A percentile compares a stretch with the other conserved stretches of the same genome.
Conservation (phyloP, 2,888 invertebrate genomes). For the Idaea straminata region DNA sequence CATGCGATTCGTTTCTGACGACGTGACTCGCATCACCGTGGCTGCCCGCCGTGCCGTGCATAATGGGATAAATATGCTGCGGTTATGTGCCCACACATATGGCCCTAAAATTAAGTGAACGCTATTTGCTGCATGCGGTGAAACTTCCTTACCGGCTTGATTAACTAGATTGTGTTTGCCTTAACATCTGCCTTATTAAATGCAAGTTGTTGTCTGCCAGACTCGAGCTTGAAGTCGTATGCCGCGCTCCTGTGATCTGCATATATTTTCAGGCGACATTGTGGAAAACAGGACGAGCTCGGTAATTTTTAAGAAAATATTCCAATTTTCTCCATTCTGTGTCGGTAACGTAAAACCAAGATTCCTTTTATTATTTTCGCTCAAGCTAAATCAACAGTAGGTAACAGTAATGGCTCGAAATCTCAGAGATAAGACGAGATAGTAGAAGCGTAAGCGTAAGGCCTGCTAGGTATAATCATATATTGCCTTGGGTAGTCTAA, state of each 20-base stretch:
- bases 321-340: conserved; percentile 3
- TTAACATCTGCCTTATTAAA: conserved; percentile 50
- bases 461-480: conserved; percentile 16
- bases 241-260: conserved; percentile 26
- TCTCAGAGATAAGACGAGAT: not conserved
- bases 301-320: conserved; percentile 1
- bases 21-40: conserved; percentile 78
- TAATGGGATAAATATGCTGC: conserved; percentile 80
- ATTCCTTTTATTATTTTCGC: not conserved
- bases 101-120: conserved; percentile 76
- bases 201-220: conserved; percentile 42
- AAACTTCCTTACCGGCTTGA: conserved; percentile 66
- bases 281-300: not conserved
- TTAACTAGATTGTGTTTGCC: conserved; percentile 69
- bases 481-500: conserved; percentile 24
- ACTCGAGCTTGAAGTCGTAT: conserved; percentile 6
- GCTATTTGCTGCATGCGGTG: conserved; percentile 70
- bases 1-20: conserved; percentile 79
- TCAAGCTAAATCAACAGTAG: not conserved
- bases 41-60: conserved; percentile 70
- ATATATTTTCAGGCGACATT: conserved; percentile 28
- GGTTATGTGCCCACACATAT: conserved; percentile 76
- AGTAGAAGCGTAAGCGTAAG: conserved; percentile 7
- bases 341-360: not conserved
- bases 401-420: not conserved